Evolutionary conservation across 2,113 vertebrate species (phyloP).

Genomic region (Engystomops pustulosus): DNA sequence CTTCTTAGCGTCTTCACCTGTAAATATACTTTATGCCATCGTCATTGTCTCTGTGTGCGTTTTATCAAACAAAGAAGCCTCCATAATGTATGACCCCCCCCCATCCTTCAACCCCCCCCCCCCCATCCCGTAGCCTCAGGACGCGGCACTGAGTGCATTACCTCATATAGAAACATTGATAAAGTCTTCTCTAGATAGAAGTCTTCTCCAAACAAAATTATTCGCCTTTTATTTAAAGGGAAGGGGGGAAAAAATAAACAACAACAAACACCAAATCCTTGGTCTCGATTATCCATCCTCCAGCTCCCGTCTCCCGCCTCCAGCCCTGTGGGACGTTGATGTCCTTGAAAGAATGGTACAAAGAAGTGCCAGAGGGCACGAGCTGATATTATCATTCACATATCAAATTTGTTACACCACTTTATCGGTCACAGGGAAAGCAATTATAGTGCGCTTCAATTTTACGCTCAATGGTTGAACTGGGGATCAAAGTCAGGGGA

Average conservation of each 20-base stretch:
- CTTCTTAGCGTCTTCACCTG: constrained; percentile 1
- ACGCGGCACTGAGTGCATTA: constrained; percentile 46
- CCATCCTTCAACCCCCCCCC: neutral
- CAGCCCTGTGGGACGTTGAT: constrained; percentile 80
- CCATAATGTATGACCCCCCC: constrained; percentile 1
- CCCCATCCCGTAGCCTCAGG: constrained; percentile 11
- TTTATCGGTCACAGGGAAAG: constrained; percentile 89
- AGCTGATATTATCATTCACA: constrained; percentile 91
- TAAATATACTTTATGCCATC: constrained; percentile 41
- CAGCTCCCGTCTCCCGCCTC: constrained; percentile 75
- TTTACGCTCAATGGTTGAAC: constrained; percentile 86
- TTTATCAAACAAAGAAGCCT: constrained; percentile 32
- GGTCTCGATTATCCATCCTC: constrained; percentile 78
- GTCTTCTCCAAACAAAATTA: constrained; percentile 70
- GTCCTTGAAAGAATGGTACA: constrained; percentile 86
- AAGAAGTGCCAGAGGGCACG: constrained; percentile 82
- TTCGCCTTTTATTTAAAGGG: constrained; percentile 59
- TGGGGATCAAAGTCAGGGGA: constrained; percentile 87
- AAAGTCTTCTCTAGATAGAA: constrained; percentile 53
- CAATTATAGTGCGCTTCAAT: constrained; percentile 90
- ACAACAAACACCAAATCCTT: constrained; percentile 69
- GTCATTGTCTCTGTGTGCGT: neutral
- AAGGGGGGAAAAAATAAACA: constrained; percentile 47
- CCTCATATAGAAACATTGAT: constrained; percentile 53
- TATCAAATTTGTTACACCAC: constrained; percentile 89